phyloP scores from a whole-genome alignment of 1,140 invertebrate genomes.

The Colletes latitarsis region DNA sequence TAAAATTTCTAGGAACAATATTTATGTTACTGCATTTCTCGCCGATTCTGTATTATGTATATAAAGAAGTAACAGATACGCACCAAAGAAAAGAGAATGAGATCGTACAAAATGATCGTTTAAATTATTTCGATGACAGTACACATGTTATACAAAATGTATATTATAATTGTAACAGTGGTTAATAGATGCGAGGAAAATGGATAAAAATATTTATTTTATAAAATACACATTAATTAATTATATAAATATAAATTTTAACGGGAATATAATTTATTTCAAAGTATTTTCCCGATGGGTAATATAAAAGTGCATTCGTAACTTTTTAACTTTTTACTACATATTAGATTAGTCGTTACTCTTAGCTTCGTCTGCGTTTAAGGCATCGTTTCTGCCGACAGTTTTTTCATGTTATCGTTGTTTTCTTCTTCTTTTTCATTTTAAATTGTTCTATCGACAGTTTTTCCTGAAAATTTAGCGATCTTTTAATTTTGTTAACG shows the following conservation, averaged over 20 bases:
- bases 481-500: too few relatives aligned
- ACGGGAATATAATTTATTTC: background rate
- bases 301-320: slow-evolving; percentile 16
- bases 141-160: background rate
- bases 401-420: too few relatives aligned
- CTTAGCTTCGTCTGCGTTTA: too few relatives aligned
- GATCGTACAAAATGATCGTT: background rate
- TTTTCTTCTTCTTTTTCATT: too few relatives aligned
- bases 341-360: too few relatives aligned
- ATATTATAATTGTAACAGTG: slow-evolving; percentile 7
- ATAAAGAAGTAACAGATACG: background rate
- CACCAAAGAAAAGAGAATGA: slow-evolving; percentile 31
- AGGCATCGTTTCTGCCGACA: too few relatives aligned
- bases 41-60: background rate
- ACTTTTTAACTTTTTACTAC: slow-evolving; percentile 27
- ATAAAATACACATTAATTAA: too few relatives aligned
- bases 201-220: background rate
- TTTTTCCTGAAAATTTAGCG: too few relatives aligned
- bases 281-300: background rate
- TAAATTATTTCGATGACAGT: background rate
- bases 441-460: too few relatives aligned
- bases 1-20: slow-evolving; percentile 14
- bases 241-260: background rate
- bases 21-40: slow-evolving; percentile 10
- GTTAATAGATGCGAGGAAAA: background rate